Base-by-base conservation (phyloP, 2,888 invertebrate genomes). In the Monopis laevigella region DNA sequence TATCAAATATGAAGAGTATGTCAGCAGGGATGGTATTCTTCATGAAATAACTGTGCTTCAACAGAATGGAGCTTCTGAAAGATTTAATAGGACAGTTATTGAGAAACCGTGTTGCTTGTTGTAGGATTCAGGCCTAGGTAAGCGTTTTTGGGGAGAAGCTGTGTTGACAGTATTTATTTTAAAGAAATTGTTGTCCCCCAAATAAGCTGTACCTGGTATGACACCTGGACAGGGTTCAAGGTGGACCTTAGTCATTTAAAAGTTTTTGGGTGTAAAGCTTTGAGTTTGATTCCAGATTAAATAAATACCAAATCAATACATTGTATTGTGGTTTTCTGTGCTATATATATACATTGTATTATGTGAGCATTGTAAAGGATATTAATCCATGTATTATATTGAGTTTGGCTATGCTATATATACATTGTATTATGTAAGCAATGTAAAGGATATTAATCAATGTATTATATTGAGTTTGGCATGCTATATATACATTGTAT, bases 61-160 rank as follows among this genome's bases (percentile, higher is more conserved):
- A 36, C 51, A 54, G 28, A 61, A 58, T 48, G 59, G 55, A 2
- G 21, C 48, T 11, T 48, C 57, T 7, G 59, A 62, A 42, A 27
- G 54, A 6, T 18, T 42, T 4, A 47, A 45, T 14, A 28, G 45
- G 2, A 44, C 43, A 16, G 5, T 48, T 10, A 27, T 48, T 10
- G 46, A 45, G 26, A 42, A 41, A 28, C 45, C 45, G 1, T 38
- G 45, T 17, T 46, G 40, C 11, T 27, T 48, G 36, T 12, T 48
- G 2, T 39, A 34, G 12, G 45, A 42, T 13, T 38, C 45, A 10
- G 30, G 30, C 6, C 29, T 48, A 17, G 17, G 27, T 10, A 43
- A 41, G 18, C 29, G 27, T n/a, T 45, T 32, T 42, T 47, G 47
- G 47, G 47, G 41, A 13, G 47, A 47, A 38, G 45, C 47, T 16